Evolutionary conservation across 2,888 invertebrate species (phyloP).

Genomic region (Orgyia antiqua): DNA sequence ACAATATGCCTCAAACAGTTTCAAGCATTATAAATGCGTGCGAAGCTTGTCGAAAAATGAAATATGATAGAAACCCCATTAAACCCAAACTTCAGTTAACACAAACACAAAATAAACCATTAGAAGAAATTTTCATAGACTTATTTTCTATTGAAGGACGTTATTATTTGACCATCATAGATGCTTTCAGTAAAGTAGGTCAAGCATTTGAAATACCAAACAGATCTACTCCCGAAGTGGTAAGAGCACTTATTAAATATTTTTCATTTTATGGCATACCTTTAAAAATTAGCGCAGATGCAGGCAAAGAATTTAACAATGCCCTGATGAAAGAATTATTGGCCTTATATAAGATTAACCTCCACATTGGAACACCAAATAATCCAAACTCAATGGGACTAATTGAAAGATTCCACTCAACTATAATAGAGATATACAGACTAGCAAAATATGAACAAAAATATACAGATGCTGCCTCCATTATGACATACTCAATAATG

Average conservation of each 20-base stretch:
- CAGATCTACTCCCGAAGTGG: conserved; percentile 11
- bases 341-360: background rate
- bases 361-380: background rate
- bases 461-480: conserved; percentile 1
- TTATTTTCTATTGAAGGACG: conserved; percentile 1
- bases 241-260: conserved; percentile 6
- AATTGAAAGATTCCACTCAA: conserved; percentile 2
- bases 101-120: conserved; percentile 15
- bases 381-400: conserved; percentile 6
- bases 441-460: conserved; percentile 5
- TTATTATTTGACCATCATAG: conserved; percentile 1
- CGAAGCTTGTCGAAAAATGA: conserved; percentile 17
- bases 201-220: conserved; percentile 22
- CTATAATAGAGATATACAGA: conserved; percentile 5
- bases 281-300: conserved; percentile 2
- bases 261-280: conserved; percentile 6
- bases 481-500: conserved; percentile 2
- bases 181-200: conserved; percentile 13
- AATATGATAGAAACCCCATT: conserved; percentile 15
- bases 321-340: conserved; percentile 1
- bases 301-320: conserved; percentile 6
- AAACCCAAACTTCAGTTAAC: too few relatives aligned
- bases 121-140: conserved; percentile 3
- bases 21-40: conserved; percentile 18
- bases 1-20: conserved; percentile 18